phyloP scores from a whole-genome alignment of 2,797 vertebrate genomes.

The Oreochromis mossambicus region DNA sequence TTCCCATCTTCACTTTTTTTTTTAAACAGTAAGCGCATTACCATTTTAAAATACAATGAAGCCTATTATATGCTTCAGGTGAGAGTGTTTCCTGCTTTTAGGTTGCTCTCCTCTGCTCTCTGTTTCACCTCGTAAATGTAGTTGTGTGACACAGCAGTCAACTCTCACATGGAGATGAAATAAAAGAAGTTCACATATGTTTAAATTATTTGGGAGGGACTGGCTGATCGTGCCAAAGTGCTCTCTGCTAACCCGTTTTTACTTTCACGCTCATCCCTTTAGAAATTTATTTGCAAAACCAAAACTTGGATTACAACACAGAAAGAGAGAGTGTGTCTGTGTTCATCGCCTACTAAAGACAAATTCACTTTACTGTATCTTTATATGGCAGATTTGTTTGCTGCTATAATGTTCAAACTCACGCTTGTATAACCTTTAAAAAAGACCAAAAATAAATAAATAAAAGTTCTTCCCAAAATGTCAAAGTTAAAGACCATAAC shows the following conservation, averaged over 20 bases:
- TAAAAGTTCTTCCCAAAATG: background rate
- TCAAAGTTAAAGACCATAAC: background rate
- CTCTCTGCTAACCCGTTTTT: accelerated
- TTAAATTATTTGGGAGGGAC: background rate
- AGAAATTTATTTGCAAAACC: background rate
- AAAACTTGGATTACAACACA: background rate
- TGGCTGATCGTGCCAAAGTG: background rate
- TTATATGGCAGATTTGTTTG: background rate
- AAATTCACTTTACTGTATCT: background rate
- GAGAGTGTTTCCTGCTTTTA: background rate
- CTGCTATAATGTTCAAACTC: background rate
- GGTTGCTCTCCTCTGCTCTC: accelerated
- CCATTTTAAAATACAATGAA: background rate
- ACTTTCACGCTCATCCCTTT: background rate
- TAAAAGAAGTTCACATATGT: background rate
- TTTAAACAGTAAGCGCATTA: background rate
- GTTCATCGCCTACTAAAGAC: background rate
- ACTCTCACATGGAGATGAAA: background rate
- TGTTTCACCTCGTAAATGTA: background rate
- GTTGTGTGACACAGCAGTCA: background rate
- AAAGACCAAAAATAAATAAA: background rate
- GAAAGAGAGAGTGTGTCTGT: background rate
- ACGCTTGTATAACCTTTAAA: background rate
- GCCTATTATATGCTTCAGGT: background rate
- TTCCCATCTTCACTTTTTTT: accelerated